Percentiles rank a stretch among this genome's conserved stretches.
Conservation (phyloP, 2,888 invertebrate genomes). For the Vanessa cardui region DNA sequence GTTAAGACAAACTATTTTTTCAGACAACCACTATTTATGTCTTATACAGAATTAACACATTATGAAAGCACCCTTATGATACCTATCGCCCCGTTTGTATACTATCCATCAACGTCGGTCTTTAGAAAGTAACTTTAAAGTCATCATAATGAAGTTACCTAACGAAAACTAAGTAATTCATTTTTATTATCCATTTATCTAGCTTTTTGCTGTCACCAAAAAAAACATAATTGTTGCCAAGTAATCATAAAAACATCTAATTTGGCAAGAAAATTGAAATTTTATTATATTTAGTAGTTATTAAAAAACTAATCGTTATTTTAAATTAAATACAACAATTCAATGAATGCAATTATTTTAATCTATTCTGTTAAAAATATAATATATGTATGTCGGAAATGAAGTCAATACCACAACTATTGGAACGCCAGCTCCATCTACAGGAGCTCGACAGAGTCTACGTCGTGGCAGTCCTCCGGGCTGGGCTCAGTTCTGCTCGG, state of each 20-base stretch:
- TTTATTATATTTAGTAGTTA: conserved; percentile 3
- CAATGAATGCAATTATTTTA: not conserved
- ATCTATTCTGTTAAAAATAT: not conserved
- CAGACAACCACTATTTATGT: too few species aligned
- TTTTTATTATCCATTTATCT: conserved; percentile 17
- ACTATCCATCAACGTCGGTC: conserved; percentile 56
- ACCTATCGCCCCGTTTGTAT: conserved; percentile 37
- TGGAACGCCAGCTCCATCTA: too few species aligned
- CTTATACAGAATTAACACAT: not conserved
- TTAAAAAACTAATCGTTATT: not conserved
- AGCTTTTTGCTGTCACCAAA: not conserved
- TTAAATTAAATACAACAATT: not conserved
- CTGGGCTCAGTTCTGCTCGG: too few species aligned
- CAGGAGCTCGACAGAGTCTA: too few species aligned
- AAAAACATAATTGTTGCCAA: conserved; percentile 1
- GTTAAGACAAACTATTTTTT: too few species aligned
- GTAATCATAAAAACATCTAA: conserved; percentile 7
- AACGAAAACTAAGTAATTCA: conserved; percentile 27
- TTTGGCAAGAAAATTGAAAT: not conserved
- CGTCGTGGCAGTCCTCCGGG: too few species aligned
- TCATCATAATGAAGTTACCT: conserved; percentile 54
- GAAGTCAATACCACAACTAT: too few species aligned
- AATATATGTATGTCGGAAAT: too few species aligned
- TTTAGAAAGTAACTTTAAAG: conserved; percentile 47
- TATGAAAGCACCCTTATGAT: conserved; percentile 27